Base-by-base conservation (phyloP, 1,140 invertebrate species). In the Vanessa atalanta region DNA sequence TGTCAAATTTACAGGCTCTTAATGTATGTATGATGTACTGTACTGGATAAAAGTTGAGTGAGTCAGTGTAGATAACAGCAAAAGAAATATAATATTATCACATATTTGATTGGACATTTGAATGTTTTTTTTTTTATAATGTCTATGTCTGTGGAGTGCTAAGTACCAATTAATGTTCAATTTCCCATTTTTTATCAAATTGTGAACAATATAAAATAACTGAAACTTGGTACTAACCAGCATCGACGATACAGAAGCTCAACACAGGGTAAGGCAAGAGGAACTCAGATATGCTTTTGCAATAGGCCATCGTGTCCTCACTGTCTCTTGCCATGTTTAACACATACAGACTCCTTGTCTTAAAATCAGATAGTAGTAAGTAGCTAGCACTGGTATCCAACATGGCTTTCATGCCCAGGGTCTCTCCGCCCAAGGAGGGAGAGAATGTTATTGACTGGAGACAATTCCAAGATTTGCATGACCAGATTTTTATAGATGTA, bases 401-500 rank as follows among this genome's bases (percentile, higher is more conserved):
- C 43, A 95, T 94, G 1, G 97, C 96, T 92, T 98, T 98, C 47
- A 97, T 88, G n/a, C 87, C 88, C 4, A 94, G 87, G 8, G 91
- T 26, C 5, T 91, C 86, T 0, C 85, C 83, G 7, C 81, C 61
- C 37, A 87, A 71, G 2, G 87, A 80, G 11, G 94, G 91, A 2
- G 94, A 89, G 84, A 96, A 98, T 79, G 93, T 95, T 69, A 99
- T 95, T 0, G 96, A 98, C 91, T 99, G 98, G 16, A 99, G 93
- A 85, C 98, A 99, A 47, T 94, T 95, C 98, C 98, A 99, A 0
- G 97, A 94, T 84, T 98, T 96, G 89, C 98, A 99, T 11, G 97
- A 97, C 98, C 98, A 99, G 26, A 99, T 93, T 92, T 98, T 99
- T 15, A 99, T 93, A 84, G 98, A 97, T 0, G 96, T 96, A 91